Conservation (phyloP, 2,888 invertebrate species). For the Drepana falcataria region DNA sequence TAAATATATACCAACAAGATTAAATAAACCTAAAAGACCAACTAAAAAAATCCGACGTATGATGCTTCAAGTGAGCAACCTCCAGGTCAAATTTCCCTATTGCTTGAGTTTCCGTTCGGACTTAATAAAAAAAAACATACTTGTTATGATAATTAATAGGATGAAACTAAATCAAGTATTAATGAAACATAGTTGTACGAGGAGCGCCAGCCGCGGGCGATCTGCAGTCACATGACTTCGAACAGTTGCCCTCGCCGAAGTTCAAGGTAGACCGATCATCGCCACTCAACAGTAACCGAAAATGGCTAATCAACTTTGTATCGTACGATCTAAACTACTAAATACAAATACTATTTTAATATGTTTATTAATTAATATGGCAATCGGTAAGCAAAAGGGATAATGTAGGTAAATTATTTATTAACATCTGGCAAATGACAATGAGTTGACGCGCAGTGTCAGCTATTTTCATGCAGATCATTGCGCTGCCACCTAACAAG, state of each 20-base stretch:
- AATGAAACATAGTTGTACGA: constrained; percentile 12
- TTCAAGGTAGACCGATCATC: constrained; percentile 40
- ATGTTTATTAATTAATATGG: not conserved
- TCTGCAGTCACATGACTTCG: constrained; percentile 40
- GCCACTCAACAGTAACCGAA: constrained; percentile 8
- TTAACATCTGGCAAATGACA: constrained; percentile 12
- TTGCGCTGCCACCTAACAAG: constrained; percentile 23
- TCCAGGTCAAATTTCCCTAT: too few species aligned
- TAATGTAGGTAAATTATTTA: not conserved
- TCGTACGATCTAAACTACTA: constrained; percentile 2
- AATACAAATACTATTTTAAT: too few species aligned
- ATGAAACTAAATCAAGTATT: not conserved
- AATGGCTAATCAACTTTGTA: not conserved
- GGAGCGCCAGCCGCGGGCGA: constrained; percentile 8
- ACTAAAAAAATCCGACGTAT: too few species aligned
- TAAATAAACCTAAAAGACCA: too few species aligned
- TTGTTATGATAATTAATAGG: too few species aligned
- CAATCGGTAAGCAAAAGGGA: too few species aligned
- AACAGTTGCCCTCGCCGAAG: constrained; percentile 27
- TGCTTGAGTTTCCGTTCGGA: too few species aligned
- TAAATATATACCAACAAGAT: too few species aligned
- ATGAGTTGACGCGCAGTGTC: constrained; percentile 21
- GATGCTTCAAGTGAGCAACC: too few species aligned
- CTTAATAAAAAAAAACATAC: too few species aligned
- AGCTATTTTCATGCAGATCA: constrained; percentile 53